Evolutionary conservation across 2,113 vertebrate genomes (phyloP).

Genomic region (Caloenas nicobarica): DNA sequence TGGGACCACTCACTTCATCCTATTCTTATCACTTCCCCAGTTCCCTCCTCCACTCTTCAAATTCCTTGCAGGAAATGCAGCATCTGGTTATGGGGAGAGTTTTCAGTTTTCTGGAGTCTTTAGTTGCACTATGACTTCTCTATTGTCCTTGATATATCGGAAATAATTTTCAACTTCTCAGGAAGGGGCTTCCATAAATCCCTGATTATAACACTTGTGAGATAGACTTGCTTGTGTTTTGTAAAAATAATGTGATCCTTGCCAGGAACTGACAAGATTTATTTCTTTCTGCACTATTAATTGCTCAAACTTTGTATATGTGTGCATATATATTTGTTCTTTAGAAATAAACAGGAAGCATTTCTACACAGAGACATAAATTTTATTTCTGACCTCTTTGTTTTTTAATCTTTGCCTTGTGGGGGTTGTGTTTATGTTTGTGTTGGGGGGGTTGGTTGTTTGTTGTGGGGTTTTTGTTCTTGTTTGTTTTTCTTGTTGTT

Average conservation of each 20-base stretch:
- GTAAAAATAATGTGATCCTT: not conserved
- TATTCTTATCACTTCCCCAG: not conserved
- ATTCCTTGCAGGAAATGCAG: not conserved
- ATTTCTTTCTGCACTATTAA: not conserved
- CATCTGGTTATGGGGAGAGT: not conserved
- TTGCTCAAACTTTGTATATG: not conserved
- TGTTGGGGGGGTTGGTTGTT: too few relatives aligned
- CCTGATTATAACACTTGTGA: not conserved
- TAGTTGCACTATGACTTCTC: not conserved
- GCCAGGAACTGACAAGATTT: not conserved
- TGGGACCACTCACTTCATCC: not conserved
- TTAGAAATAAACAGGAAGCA: not conserved
- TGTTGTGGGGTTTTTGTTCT: too few relatives aligned
- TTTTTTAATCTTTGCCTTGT: not conserved
- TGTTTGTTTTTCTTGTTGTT: too few relatives aligned
- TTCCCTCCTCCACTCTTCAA: not conserved
- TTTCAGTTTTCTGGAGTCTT: not conserved
- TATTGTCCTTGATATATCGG: not conserved
- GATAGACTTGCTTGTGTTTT: not conserved
- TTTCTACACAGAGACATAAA: not conserved
- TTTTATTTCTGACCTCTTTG: not conserved
- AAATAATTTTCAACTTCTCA: not conserved
- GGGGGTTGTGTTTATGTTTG: too few relatives aligned
- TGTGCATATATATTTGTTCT: not conserved
- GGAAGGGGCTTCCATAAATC: not conserved